A percentile compares a stretch with the other conserved stretches of the same genome.
Conservation (phyloP, 1,140 invertebrate genomes). For the Drosophila kanapiae region DNA sequence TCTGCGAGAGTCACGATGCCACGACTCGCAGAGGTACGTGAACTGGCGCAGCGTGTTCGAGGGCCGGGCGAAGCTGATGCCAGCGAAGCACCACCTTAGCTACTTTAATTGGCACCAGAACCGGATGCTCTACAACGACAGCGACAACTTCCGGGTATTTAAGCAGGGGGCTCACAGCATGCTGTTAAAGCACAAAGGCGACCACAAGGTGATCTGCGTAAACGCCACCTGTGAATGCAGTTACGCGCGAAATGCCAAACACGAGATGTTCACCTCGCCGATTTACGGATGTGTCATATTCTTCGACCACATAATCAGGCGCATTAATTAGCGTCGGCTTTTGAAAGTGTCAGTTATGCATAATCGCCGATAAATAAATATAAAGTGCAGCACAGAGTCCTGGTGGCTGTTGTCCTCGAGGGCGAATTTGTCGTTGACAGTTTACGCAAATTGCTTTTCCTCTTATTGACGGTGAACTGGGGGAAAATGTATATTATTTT, state of each 20-base stretch:
- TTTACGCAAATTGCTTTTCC: slow-evolving; percentile 79
- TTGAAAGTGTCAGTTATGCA: slow-evolving; percentile 23
- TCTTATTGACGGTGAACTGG: slow-evolving; percentile 46
- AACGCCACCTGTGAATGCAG: slow-evolving; percentile 31
- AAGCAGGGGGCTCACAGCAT: slow-evolving; percentile 46
- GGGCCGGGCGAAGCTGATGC: slow-evolving; percentile 34
- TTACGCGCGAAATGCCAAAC: slow-evolving; percentile 14
- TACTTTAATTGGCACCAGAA: slow-evolving; percentile 52
- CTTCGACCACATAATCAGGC: slow-evolving; percentile 55
- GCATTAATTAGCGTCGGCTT: slow-evolving; percentile 52
- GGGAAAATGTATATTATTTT: too few relatives aligned
- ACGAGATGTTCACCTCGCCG: slow-evolving; percentile 34
- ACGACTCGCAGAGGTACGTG: slow-evolving; percentile 2
- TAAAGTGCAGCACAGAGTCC: not conserved
- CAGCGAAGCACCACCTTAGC: slow-evolving; percentile 35
- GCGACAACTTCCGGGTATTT: slow-evolving; percentile 40
- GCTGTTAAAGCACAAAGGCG: slow-evolving; percentile 46
- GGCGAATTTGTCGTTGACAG: slow-evolving; percentile 72
- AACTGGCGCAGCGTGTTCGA: slow-evolving; percentile 55
- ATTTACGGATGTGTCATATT: slow-evolving; percentile 61
- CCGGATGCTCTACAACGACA: slow-evolving; percentile 27
- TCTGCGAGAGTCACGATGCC: slow-evolving; percentile 17
- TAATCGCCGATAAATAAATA: slow-evolving; percentile 14
- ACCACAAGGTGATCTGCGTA: slow-evolving; percentile 60
- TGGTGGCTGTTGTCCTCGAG: slow-evolving; percentile 7